Base-by-base conservation (phyloP, 2,797 vertebrate species). In the Glyptemys insculpta region DNA sequence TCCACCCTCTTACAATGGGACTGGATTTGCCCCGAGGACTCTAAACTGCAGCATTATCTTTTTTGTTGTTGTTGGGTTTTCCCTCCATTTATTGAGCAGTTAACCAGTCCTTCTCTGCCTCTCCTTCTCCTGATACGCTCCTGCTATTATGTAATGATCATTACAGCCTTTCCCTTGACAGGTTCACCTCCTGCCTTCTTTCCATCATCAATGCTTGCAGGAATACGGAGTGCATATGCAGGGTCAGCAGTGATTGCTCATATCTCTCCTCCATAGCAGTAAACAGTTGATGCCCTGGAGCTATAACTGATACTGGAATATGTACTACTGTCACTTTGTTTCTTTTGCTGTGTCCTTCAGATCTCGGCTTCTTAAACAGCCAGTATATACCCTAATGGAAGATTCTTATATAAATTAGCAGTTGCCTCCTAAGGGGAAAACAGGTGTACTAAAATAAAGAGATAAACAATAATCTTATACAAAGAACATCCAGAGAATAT, bases 271-370 rank as follows among this genome's bases (percentile, higher is more conserved):
- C 49, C 23, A 72, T 6, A 2, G 1, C 19, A 53, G 37, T 62
- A 57, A n/a, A 49, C 9, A 50, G 1, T 6, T 57, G 52, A 59
- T 57, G 90, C 5, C 1, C 29, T 41, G 4, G 37, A 84, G 50
- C 19, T 89, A 57, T 21, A 12, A 65, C 41, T 89, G 7, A 84
- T 83, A 91, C 10, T 41, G 31, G 9, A 74, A 56, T 74, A 53
- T 23, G 27, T 57, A 52, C 8, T 21, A 6, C 3, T 76, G 1
- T 52, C 10, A 50, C 14, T 4, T 0, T 4, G 34, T 90, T 68
- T 49, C 5, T 76, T 94, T 49, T 7, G 50, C n/a, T 83, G 12
- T 79, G 59, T 57, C 5, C 68, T 29, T 14, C 18, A 3, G 21
- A 29, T 12, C 12, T 83, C 12, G 54, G 12, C 12, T 94, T 12